A percentile compares a stretch with the other conserved stretches of the same genome.
phyloP scores from a whole-genome alignment of 2,797 vertebrate species.

The Pyrrhura leucotis region DNA sequence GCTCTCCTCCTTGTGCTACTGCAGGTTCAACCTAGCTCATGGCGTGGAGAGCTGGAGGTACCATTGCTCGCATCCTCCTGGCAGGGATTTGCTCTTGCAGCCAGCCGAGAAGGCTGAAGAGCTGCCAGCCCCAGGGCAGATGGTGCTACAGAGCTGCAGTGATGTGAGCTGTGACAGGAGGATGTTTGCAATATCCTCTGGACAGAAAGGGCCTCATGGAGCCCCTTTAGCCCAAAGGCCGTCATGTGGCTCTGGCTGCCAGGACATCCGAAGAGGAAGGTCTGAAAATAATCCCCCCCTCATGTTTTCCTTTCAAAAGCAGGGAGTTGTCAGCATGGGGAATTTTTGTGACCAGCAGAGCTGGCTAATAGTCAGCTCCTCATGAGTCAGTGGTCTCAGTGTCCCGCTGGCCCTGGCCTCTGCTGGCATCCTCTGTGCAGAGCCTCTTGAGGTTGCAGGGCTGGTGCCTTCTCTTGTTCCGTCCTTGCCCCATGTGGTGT shows the following conservation, averaged over 20 bases:
- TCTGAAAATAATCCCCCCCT: slow-evolving; percentile 42
- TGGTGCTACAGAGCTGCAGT: neutral
- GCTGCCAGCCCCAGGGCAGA: neutral
- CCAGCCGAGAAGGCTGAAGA: neutral
- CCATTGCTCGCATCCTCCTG: neutral
- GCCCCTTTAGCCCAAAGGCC: neutral
- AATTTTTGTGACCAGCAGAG: slow-evolving; percentile 33
- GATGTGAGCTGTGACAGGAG: neutral
- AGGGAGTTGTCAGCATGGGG: neutral
- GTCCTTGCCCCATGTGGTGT: neutral
- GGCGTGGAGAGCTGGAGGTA: neutral
- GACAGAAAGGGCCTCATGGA: neutral
- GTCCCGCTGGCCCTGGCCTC: rapidly evolving
- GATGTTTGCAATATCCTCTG: neutral
- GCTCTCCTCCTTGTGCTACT: neutral
- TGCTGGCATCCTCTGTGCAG: rapidly evolving
- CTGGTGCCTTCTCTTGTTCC: neutral
- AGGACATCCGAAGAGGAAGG: slow-evolving; percentile 11
- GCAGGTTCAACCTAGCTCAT: neutral
- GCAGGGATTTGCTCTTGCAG: neutral
- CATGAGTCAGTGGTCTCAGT: neutral
- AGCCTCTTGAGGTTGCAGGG: neutral
- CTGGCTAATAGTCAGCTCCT: slow-evolving; percentile 24
- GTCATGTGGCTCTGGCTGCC: neutral
- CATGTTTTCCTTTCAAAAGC: slow-evolving; percentile 19